Evolutionary conservation across 2,797 vertebrate species (phyloP), one percentile per base, ranked within the genome.

Genomic region (Tadarida brasiliensis): DNA sequence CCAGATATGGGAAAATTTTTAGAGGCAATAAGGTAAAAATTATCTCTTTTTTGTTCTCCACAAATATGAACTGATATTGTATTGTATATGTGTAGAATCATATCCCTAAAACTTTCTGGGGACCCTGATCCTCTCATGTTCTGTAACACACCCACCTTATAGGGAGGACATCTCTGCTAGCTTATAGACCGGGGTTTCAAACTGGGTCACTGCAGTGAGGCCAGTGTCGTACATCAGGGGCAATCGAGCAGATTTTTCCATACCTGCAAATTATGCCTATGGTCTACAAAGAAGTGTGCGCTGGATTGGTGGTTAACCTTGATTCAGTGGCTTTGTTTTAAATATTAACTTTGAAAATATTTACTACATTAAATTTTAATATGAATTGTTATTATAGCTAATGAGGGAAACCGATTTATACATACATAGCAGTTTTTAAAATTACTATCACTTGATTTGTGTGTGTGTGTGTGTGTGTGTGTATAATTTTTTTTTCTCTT

Each of bases 1-100:
- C 99, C 96, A 99, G 99, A 99, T 99, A 99, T 11, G 99, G 99
- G 39, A 99, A 99, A 98, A 99, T 99, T 98, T 99, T 99, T 98
- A 98, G 99, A 98, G 99, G 99, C 94, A 99, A 99, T 96, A 99
- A 99, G 99, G 99, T 99, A 98, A 98, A 74, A 51, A 17, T 59
- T 5, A 65, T 47, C 30, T 83, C 2, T 83, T 68, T 92, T 16
- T 87, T 8, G 33, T 61, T 63, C 26, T 16, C 20, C 11, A 1
- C 9, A 67, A 87, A 44, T 74, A 57, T 22, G n/a, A 68, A 39
- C 35, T 61, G 63, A 20, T n/a, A 84, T 28, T 71, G 0, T 49
- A 63, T 87, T 39, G 88, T 85, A 12, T 24, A 5, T 26, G 20
- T n/a, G 5, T 70, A 63, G 59, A 91, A 74, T n/a, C 8, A 22